Evolutionary conservation across 1,140 invertebrate species (phyloP).

Genomic region (Bacillus rossius): DNA sequence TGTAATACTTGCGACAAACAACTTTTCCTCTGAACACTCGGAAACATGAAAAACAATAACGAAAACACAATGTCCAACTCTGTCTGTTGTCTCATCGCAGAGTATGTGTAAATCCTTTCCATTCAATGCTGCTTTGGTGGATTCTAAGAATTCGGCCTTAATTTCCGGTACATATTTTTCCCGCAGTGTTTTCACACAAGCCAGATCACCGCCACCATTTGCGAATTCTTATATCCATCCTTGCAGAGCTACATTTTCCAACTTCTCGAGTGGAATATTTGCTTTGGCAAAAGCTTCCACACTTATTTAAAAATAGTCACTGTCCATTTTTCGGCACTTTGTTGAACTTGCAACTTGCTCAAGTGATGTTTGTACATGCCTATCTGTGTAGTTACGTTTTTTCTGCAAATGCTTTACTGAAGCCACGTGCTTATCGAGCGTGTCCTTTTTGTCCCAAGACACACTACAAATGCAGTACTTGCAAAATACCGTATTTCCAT

Average conservation of each 20-base stretch:
- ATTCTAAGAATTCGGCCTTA: neutral
- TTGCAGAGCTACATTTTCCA: neutral
- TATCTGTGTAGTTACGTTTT: too few relatives aligned
- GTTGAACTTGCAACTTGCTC: too few relatives aligned
- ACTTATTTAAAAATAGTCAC: neutral
- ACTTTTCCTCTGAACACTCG: neutral
- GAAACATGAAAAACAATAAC: neutral
- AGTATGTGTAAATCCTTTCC: constrained; percentile 2
- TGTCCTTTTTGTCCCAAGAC: too few relatives aligned
- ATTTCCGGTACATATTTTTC: neutral
- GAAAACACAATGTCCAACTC: neutral
- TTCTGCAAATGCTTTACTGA: too few relatives aligned
- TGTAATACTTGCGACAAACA: neutral
- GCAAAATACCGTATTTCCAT: too few relatives aligned
- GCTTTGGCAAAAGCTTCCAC: neutral
- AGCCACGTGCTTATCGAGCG: too few relatives aligned
- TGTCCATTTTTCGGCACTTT: too few relatives aligned
- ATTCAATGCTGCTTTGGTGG: neutral
- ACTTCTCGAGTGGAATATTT: neutral
- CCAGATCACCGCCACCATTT: neutral
- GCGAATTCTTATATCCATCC: neutral
- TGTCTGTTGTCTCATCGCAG: constrained; percentile 11
- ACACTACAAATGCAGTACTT: too few relatives aligned
- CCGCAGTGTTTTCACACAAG: neutral
- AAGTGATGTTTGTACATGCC: too few relatives aligned